phyloP scores from a whole-genome alignment of 2,797 vertebrate species.

The Eutrigla gurnardus region DNA sequence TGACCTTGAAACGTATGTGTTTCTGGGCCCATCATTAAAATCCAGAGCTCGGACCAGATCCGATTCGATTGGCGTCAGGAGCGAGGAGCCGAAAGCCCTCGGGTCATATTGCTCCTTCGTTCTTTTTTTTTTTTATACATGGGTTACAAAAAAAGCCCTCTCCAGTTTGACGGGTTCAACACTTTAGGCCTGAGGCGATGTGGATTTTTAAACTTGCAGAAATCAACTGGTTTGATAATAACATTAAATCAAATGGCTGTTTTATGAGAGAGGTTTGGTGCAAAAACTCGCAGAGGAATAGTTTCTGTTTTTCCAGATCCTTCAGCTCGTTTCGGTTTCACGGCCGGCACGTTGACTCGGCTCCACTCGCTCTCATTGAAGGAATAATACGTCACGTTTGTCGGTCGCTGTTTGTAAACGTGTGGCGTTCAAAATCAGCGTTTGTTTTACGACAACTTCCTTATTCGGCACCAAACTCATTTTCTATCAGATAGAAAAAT shows the following conservation, averaged over 20 bases:
- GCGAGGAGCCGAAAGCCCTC: constrained; percentile 30
- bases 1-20: constrained; percentile 61
- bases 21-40: constrained; percentile 69
- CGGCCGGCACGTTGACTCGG: too few species aligned
- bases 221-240: constrained; percentile 13
- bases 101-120: constrained; percentile 20
- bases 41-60: constrained; percentile 44
- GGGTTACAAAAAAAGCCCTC: not conserved
- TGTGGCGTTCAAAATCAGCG: too few species aligned
- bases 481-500: not conserved
- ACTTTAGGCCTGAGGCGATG: not conserved
- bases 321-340: constrained; percentile 1
- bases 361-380: too few species aligned
- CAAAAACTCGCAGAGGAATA: not conserved
- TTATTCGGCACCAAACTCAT: not conserved
- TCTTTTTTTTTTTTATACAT: constrained; percentile 22
- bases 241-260: constrained; percentile 5
- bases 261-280: not conserved
- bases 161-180: constrained; percentile 10
- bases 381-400: too few species aligned
- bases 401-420: too few species aligned
- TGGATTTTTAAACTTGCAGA: constrained; percentile 9
- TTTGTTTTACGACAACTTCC: too few species aligned
- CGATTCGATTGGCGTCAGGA: constrained; percentile 41
- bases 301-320: not conserved